A percentile compares a stretch with the other conserved stretches of the same genome.
phyloP scores from a whole-genome alignment of 2,888 invertebrate genomes.

The Leistus spinibarbis region DNA sequence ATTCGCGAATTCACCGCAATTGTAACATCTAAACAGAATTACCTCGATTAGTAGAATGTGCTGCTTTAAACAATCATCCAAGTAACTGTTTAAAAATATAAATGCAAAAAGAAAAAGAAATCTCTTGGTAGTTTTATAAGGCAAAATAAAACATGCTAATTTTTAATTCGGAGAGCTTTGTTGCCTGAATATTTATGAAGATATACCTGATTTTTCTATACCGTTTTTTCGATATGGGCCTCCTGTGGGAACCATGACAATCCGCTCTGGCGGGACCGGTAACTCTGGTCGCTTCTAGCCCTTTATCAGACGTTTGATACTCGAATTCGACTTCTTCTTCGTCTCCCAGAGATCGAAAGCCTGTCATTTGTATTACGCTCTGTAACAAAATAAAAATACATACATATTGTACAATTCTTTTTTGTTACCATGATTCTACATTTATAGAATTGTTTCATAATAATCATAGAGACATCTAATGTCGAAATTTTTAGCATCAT shows the following conservation, averaged over 20 bases:
- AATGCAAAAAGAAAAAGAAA: too few species aligned
- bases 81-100: too few species aligned
- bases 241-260: slow-evolving; percentile 81
- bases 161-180: background rate
- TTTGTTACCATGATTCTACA: too few species aligned
- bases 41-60: too few species aligned
- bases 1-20: slow-evolving; percentile 91
- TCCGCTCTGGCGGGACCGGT: slow-evolving; percentile 78
- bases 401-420: too few species aligned
- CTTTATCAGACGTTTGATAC: slow-evolving; percentile 82
- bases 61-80: too few species aligned
- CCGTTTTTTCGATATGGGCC: slow-evolving; percentile 81
- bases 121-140: too few species aligned
- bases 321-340: slow-evolving; percentile 90
- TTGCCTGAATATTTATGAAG: background rate
- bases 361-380: slow-evolving; percentile 91
- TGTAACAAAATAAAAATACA: slow-evolving; percentile 61
- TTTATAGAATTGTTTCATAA: too few species aligned
- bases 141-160: background rate
- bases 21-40: slow-evolving; percentile 75
- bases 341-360: slow-evolving; percentile 86
- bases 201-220: slow-evolving; percentile 81
- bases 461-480: background rate
- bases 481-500: too few species aligned
- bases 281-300: slow-evolving; percentile 84